Evolutionary conservation across 2,113 vertebrate species (phyloP).

Genomic region (Lipotes vexillifer): DNA sequence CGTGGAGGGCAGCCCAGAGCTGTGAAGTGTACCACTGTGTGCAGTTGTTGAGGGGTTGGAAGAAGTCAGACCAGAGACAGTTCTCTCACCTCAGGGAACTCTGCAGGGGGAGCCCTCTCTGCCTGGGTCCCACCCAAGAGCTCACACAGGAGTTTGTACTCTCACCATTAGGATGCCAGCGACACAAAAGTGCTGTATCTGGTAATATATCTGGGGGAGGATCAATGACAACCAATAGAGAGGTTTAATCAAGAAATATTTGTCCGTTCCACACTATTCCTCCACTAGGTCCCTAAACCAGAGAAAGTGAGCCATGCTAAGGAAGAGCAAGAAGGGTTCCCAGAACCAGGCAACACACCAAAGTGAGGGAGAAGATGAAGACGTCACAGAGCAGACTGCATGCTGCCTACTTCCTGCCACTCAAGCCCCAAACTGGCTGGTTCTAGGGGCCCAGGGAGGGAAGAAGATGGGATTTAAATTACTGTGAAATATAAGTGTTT

Average conservation of each 20-base stretch:
- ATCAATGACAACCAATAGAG: not conserved
- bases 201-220: not conserved
- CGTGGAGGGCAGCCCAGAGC: not conserved
- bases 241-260: not conserved
- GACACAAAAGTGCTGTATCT: no score
- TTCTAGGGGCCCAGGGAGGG: not conserved
- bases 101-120: fast-evolving
- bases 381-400: no score
- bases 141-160: not conserved
- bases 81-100: not conserved
- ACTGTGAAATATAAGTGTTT: not conserved
- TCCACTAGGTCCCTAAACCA: not conserved
- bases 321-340: not conserved
- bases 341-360: not conserved
- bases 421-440: not conserved
- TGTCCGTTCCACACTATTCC: not conserved
- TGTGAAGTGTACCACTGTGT: fast-evolving
- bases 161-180: not conserved
- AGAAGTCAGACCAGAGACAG: not conserved
- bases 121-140: not conserved
- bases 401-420: no score
- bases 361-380: not conserved
- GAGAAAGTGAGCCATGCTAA: not conserved
- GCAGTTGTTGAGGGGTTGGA: not conserved
- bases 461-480: not conserved